Evolutionary conservation across 1,140 invertebrate species (phyloP), one percentile per base, ranked within the genome.

Genomic region (Nixonia krombeini): DNA sequence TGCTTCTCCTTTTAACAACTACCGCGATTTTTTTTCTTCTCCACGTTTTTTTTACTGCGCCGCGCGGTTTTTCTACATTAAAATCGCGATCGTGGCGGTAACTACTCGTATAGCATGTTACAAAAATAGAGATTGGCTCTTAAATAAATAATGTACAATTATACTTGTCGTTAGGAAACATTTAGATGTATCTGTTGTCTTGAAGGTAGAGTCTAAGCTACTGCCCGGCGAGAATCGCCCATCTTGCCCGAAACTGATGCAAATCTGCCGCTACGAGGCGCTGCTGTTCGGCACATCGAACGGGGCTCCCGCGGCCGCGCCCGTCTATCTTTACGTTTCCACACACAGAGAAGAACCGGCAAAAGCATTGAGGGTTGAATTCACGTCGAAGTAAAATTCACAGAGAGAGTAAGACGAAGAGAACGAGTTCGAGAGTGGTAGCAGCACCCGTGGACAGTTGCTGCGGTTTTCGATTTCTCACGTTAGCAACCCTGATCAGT

Each of bases 181-280:
- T 83, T 81, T 66, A 78, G 65, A 62, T 78, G 66, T 75, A 68
- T 79, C 78, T 83, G 81, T 82, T 82, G 74, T 82, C 79, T 77
- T 80, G 81, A 79, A 82, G 76, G 79, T 83, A 82, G 81, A 83
- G 79, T 80, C 81, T 83, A 83, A 82, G 79, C 81, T 83, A 83
- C 81, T 83, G 81, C 78, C 81, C 81, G 80, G 81, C 80, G 78
- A 82, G 72, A 65, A 79, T 80, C 81, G 79, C 79, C 79, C 81
- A 82, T 83, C 75, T 83, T 83, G 78, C 55, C 74, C 68, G 72
- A 83, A 80, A 82, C 79, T 83, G 61, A 78, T n/a, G 31, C 40
- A 47, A 50, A 76, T 44, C 51, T 40, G 62, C 71, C 78, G 74
- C 28, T 9, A 46, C 49, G 62, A 12, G 79, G 75, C 81, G 76